Percentiles rank a stretch among this genome's conserved stretches.
phyloP scores from a whole-genome alignment of 1,140 invertebrate genomes.

The Bicyclus anynana region DNA sequence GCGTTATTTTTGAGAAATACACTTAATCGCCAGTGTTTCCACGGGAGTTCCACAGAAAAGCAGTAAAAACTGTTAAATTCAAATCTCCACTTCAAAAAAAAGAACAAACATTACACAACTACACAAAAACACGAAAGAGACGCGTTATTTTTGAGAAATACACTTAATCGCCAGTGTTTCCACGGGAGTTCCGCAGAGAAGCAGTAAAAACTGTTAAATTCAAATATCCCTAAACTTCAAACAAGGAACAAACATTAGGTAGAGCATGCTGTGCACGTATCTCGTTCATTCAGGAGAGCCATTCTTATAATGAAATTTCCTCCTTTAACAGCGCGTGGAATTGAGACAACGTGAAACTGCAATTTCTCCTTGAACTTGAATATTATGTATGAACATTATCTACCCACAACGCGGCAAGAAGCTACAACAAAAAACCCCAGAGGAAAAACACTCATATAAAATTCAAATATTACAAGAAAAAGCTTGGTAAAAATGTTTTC shows the following conservation, averaged over 20 bases:
- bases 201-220: not conserved
- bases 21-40: not conserved
- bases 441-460: not conserved
- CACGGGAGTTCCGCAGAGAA: not conserved
- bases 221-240: slow-evolving; percentile 14
- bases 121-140: not conserved
- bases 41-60: not conserved
- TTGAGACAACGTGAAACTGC: slow-evolving; percentile 55
- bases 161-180: not conserved
- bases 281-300: slow-evolving; percentile 47
- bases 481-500: not conserved
- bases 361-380: slow-evolving; percentile 38
- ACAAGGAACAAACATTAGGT: slow-evolving; percentile 10
- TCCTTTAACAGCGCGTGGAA: slow-evolving; percentile 51
- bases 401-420: not conserved
- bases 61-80: no score
- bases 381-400: slow-evolving; percentile 3
- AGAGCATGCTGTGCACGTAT: slow-evolving; percentile 27
- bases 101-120: not conserved
- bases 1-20: not conserved
- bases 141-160: not conserved
- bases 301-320: slow-evolving; percentile 63
- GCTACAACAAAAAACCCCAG: not conserved
- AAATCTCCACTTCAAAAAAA: no score
- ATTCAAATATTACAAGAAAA: not conserved